Evolutionary conservation across 2,888 invertebrate species (phyloP).

Genomic region (Clunio marinus): DNA sequence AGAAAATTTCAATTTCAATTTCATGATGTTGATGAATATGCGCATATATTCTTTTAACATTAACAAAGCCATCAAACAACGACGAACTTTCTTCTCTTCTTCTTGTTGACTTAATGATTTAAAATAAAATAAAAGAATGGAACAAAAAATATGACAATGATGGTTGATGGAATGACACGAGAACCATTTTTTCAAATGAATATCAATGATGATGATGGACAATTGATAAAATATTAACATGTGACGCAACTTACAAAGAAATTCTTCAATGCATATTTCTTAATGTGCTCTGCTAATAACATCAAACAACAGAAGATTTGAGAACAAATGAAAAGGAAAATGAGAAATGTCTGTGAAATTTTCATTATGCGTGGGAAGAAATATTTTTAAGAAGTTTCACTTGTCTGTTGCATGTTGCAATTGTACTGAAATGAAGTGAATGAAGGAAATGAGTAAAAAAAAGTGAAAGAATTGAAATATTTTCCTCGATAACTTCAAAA

Average conservation of each 20-base stretch:
- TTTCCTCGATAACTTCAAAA: neutral
- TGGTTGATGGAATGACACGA: too few relatives aligned
- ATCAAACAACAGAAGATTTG: too few relatives aligned
- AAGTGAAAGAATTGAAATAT: neutral
- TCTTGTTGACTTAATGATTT: neutral
- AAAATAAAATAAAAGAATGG: neutral
- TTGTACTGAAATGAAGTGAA: neutral
- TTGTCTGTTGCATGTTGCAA: constrained; percentile 5
- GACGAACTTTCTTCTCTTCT: neutral
- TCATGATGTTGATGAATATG: constrained; percentile 17
- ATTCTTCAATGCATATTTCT: too few relatives aligned
- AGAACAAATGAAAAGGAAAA: neutral
- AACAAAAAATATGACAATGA: too few relatives aligned
- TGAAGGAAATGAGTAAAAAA: neutral
- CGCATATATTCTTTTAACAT: neutral
- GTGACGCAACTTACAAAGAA: too few relatives aligned
- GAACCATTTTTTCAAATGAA: too few relatives aligned
- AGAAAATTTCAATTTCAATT: neutral
- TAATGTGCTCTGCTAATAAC: too few relatives aligned
- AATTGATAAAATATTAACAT: too few relatives aligned
- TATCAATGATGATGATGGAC: too few relatives aligned
- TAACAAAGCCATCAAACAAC: too few relatives aligned
- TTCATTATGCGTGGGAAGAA: constrained; percentile 4
- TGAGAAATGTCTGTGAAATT: neutral
- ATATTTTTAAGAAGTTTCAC: constrained; percentile 4